A percentile compares a stretch with the other conserved stretches of the same genome.
phyloP scores from a whole-genome alignment of 2,888 invertebrate genomes.

The Phengaris arion region DNA sequence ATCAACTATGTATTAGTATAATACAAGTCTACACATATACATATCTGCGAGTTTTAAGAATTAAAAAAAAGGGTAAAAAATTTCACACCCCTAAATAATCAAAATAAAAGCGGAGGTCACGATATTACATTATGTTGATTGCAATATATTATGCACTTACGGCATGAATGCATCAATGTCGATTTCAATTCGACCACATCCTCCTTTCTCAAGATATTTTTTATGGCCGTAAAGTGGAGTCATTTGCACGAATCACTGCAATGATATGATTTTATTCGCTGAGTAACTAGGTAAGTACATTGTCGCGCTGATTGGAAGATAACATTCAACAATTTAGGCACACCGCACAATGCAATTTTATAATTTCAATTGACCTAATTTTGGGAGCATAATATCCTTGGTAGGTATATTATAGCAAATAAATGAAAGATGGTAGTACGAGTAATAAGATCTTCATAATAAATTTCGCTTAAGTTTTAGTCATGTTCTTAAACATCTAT shows the following conservation, averaged over 20 bases:
- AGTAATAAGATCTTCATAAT: too few species aligned
- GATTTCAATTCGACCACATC: slow-evolving; percentile 76
- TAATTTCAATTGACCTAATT: background rate
- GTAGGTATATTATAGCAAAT: slow-evolving; percentile 13
- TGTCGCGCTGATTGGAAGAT: slow-evolving; percentile 29
- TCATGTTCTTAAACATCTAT: too few species aligned
- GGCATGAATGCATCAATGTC: slow-evolving; percentile 65
- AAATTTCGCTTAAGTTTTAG: too few species aligned
- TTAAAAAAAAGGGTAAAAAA: background rate
- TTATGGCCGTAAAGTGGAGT: slow-evolving; percentile 50
- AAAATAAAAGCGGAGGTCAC: slow-evolving; percentile 62
- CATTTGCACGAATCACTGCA: slow-evolving; percentile 46
- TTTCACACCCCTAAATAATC: slow-evolving; percentile 46
- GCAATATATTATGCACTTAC: slow-evolving; percentile 67
- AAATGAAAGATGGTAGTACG: background rate
- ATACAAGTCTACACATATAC: too few species aligned
- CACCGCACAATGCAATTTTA: slow-evolving; percentile 9
- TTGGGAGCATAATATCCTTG: background rate
- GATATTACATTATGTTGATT: slow-evolving; percentile 68
- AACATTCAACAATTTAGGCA: slow-evolving; percentile 8
- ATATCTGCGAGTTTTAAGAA: background rate
- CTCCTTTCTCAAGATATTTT: slow-evolving; percentile 69
- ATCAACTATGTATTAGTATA: background rate
- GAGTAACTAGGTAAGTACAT: slow-evolving; percentile 28
- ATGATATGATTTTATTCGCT: slow-evolving; percentile 37